Conservation (phyloP, 2,113 vertebrate genomes). For the Rhinopithecus roxellana region DNA sequence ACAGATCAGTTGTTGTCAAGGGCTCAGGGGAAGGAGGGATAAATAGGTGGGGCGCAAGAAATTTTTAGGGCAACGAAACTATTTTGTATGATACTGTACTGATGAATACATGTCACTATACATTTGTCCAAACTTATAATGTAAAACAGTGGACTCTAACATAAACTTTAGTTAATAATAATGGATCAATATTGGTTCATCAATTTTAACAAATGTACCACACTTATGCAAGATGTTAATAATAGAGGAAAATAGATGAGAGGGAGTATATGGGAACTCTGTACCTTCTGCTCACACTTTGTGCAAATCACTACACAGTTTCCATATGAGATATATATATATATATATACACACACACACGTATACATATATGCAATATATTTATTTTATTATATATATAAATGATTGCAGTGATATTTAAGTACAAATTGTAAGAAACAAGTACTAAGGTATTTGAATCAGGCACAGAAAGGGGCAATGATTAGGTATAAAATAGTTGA, state of each 20-base stretch:
- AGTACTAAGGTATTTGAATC: background rate
- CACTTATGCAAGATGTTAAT: background rate
- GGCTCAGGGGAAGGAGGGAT: background rate
- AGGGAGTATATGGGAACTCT: background rate
- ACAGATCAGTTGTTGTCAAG: background rate
- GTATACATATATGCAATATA: too few relatives aligned
- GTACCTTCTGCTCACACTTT: background rate
- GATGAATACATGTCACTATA: background rate
- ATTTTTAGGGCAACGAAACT: background rate
- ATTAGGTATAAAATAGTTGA: background rate
- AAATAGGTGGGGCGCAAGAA: fast-evolving
- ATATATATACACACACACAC: too few relatives aligned
- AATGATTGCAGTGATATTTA: background rate
- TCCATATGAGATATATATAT: background rate
- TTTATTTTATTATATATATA: background rate
- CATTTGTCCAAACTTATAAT: background rate
- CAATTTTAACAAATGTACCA: background rate
- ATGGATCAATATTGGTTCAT: background rate
- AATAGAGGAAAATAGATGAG: background rate
- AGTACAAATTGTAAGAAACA: background rate
- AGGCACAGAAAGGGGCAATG: background rate
- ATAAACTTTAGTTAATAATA: background rate
- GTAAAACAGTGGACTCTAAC: background rate
- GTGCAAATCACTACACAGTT: background rate
- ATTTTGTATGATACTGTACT: background rate